phyloP scores from a whole-genome alignment of 2,113 vertebrate genomes.

The Gadus macrocephalus region DNA sequence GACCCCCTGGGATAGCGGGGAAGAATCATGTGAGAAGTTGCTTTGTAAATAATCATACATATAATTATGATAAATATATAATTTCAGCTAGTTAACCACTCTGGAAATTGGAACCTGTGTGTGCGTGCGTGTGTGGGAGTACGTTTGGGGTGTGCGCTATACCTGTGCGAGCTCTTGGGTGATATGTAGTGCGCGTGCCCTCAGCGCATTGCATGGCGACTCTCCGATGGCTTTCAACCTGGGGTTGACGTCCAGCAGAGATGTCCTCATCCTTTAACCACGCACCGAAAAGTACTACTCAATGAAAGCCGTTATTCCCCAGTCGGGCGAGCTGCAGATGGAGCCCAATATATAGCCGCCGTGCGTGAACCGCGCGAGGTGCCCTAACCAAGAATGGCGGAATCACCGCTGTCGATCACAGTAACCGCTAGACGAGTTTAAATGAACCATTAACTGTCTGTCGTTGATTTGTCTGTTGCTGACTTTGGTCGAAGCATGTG shows the following conservation, averaged over 20 bases:
- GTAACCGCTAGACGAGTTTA: too few relatives aligned
- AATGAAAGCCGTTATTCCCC: background rate
- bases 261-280: conserved; percentile 17
- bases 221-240: conserved; percentile 29
- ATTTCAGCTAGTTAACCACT: background rate
- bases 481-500: too few relatives aligned
- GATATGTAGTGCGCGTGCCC: conserved; percentile 22
- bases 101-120: background rate
- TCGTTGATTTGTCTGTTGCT: too few relatives aligned
- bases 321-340: too few relatives aligned
- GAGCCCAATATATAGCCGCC: too few relatives aligned
- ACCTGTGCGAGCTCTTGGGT: conserved; percentile 24
- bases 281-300: background rate
- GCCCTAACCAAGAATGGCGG: background rate
- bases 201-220: conserved; percentile 10
- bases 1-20: conserved; percentile 22
- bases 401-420: too few relatives aligned
- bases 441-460: too few relatives aligned
- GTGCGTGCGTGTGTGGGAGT: too few relatives aligned
- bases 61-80: background rate
- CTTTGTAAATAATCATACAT: background rate
- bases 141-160: background rate
- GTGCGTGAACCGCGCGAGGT: too few relatives aligned
- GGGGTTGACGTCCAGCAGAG: conserved; percentile 32
- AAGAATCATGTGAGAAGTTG: background rate